A percentile compares a stretch with the other conserved stretches of the same genome.
These are phyloP conservation scores for Pholis gunnellus DNA, from an alignment of 2,113 vertebrate genomes.

Conservation along the genomic window DNA sequence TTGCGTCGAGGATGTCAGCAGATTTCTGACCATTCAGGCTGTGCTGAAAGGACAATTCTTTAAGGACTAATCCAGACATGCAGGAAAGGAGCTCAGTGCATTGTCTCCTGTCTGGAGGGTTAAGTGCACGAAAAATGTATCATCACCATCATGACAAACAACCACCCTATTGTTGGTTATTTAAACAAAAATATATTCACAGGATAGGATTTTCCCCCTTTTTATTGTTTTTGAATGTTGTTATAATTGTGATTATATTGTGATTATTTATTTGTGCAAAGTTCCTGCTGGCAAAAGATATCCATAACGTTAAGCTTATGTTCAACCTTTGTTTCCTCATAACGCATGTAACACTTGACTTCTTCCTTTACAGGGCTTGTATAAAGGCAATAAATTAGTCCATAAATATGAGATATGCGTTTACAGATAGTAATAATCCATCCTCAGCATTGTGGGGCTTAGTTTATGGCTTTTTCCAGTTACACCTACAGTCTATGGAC, in stretches of 20 bases:
- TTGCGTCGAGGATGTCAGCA: conserved; percentile 2
- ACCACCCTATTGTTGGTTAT: background rate
- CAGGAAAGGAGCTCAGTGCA: conserved; percentile 1
- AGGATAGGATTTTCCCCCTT: background rate
- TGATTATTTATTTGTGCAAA: background rate
- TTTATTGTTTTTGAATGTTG: background rate
- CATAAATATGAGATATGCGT: too few species aligned
- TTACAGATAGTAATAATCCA: too few species aligned
- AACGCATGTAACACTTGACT: too few species aligned
- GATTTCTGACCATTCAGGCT: conserved; percentile 7
- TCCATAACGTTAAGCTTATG: background rate
- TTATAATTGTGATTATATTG: background rate
- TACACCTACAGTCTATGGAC: too few species aligned
- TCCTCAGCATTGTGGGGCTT: too few species aligned
- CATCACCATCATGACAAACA: conserved; percentile 14
- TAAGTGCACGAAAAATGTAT: conserved; percentile 25
- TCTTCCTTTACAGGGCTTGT: too few species aligned
- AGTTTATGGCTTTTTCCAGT: too few species aligned
- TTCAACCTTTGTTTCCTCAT: too few species aligned
- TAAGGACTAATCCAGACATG: conserved; percentile 5
- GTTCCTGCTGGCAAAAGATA: background rate
- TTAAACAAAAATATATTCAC: conserved; percentile 1
- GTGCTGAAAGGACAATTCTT: conserved; percentile 12
- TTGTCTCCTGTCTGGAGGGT: conserved; percentile 26
- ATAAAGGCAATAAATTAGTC: too few species aligned